Percentiles rank a stretch among this genome's conserved stretches.
These are phyloP conservation scores for Tetropium fuscum DNA, from an alignment of 2,888 invertebrate species.

Conservation along the genomic window DNA sequence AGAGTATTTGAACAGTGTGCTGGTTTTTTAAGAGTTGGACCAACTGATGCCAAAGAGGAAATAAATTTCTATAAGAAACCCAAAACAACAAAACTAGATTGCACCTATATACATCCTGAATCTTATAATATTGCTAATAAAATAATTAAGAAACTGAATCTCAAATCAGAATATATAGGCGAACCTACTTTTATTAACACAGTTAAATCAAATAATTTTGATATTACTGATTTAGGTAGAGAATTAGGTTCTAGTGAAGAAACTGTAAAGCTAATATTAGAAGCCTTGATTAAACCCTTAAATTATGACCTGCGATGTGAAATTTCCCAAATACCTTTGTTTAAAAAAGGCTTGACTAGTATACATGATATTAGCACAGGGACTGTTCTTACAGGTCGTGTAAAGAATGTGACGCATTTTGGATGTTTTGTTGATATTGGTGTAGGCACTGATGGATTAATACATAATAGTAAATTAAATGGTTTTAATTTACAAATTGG, in stretches of 20 bases:
- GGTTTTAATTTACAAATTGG: conserved; percentile 73
- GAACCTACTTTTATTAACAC: conserved; percentile 37
- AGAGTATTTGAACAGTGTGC: conserved; percentile 91
- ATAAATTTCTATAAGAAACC: conserved; percentile 55
- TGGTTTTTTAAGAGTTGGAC: conserved; percentile 81
- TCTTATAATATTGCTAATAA: conserved; percentile 80
- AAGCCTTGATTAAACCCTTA: conserved; percentile 77
- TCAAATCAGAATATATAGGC: conserved; percentile 42
- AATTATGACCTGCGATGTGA: conserved; percentile 82
- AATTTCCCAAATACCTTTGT: conserved; percentile 75
- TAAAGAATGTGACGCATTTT: conserved; percentile 89
- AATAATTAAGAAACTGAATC: conserved; percentile 64
- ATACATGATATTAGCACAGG: conserved; percentile 75
- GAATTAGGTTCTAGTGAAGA: conserved; percentile 73
- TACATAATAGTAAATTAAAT: conserved; percentile 74
- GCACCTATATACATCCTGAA: conserved; percentile 94
- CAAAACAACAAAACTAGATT: conserved; percentile 71
- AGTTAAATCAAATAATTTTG: conserved; percentile 31
- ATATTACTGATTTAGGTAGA: conserved; percentile 64
- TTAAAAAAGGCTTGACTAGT: conserved; percentile 78
- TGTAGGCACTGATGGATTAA: conserved; percentile 77
- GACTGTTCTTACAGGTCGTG: conserved; percentile 77
- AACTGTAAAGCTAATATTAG: conserved; percentile 77
- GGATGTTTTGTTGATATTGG: conserved; percentile 93
- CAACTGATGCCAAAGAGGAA: conserved; percentile 63